These are phyloP conservation scores for Scaptodrosophila latifasciaeformis DNA, from an alignment of 2,888 invertebrate species.

Conservation along the genomic window DNA sequence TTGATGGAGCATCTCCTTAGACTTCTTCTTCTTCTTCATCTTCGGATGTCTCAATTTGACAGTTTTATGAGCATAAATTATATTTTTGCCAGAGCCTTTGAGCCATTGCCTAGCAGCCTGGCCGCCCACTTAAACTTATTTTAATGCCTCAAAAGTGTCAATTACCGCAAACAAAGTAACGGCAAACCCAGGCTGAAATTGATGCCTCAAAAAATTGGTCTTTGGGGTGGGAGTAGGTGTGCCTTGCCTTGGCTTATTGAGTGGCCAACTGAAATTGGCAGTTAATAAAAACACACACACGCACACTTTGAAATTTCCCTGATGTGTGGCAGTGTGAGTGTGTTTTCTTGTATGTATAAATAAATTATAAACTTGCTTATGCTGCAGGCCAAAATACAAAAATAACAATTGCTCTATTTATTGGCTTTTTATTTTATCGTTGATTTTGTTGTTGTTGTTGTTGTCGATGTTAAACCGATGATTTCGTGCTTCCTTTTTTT, in stretches of 20 bases:
- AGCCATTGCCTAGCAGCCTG: constrained; percentile 7
- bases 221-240: constrained; percentile 15
- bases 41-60: constrained; percentile 60
- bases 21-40: no score
- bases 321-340: background rate
- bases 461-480: background rate
- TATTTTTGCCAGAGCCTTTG: constrained; percentile 23
- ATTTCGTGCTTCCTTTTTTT: background rate
- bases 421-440: constrained; percentile 32
- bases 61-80: constrained; percentile 58
- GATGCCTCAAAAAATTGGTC: no score
- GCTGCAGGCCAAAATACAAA: constrained; percentile 2
- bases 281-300: constrained; percentile 15
- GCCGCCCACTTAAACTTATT: constrained; percentile 19
- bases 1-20: no score
- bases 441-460: constrained; percentile 16
- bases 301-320: no score
- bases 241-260: background rate
- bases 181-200: constrained; percentile 12
- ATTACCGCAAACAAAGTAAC: constrained; percentile 33
- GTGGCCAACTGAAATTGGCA: background rate
- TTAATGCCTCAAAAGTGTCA: constrained; percentile 63
- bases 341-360: constrained; percentile 23
- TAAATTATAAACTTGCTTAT: constrained; percentile 60
- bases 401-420: constrained; percentile 57